Percentiles rank a stretch among this genome's conserved stretches.
Conservation (phyloP, 2,888 invertebrate genomes). For the Synergus itoensis region DNA sequence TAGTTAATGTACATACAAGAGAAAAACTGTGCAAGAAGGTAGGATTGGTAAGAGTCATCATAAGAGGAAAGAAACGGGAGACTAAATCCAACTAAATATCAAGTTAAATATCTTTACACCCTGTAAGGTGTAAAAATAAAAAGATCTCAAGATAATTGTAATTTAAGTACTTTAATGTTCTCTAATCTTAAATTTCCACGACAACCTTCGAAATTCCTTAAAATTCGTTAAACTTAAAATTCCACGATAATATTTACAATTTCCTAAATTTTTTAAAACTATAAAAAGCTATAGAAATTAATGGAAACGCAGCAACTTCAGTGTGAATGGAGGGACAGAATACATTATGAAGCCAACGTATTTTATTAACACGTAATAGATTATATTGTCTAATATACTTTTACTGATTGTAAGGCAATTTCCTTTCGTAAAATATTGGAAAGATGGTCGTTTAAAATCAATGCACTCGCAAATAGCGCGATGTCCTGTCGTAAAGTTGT, state of each 20-base stretch:
- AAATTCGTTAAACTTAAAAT: no score
- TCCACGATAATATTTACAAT: no score
- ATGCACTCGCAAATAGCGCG: conserved; percentile 41
- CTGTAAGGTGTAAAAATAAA: neutral
- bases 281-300: no score
- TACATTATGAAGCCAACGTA: no score
- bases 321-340: no score
- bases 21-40: conserved; percentile 30
- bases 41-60: neutral
- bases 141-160: no score
- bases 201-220: no score
- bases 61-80: conserved; percentile 44
- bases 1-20: conserved; percentile 17
- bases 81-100: conserved; percentile 29
- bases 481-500: conserved; percentile 26
- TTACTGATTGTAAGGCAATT: neutral
- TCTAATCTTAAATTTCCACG: no score
- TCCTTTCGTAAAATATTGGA: neutral
- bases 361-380: no score
- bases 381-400: neutral
- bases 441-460: conserved; percentile 8
- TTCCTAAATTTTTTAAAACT: no score
- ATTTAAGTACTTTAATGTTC: no score
- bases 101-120: neutral
- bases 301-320: no score